Base-by-base conservation (phyloP, 1,140 invertebrate genomes). In the Asbolus verrucosus region DNA sequence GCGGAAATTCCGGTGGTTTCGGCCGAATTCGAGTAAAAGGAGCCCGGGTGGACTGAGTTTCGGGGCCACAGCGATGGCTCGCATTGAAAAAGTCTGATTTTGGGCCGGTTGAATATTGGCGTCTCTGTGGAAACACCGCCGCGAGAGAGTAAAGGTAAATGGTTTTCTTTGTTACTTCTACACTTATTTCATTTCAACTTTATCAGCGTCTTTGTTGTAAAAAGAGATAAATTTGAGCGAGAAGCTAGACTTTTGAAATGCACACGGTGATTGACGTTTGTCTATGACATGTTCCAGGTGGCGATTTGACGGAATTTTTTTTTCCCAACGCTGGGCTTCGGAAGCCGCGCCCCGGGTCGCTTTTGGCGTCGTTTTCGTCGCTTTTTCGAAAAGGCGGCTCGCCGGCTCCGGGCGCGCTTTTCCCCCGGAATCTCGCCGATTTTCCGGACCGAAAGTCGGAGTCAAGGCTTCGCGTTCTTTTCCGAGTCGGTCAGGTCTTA, bases 191-290 rank as follows among this genome's bases (percentile, higher is more conserved):
- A 76, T 76, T 76, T 73, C 72, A 79, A 77, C 75, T 78, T 80
- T 78, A 78, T 77, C 72, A 74, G 76, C 78, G 77, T 80, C 79
- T 80, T 79, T 79, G 79, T 80, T 80, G 70, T 80, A 78, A 78
- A 79, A 78, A 79, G 78, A 79, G 78, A 79, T 77, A 75, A 78
- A 78, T 80, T 79, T 69, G 67, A 70, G 69, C 63, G 59, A 62
- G 59, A 62, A 36, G 59, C 15, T 33, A 62, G 59, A 62, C 30
- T 62, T 62, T 62, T 62, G 59, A 62, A 62, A 62, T 62, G 74
- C 78, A 36, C 33, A 36, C 18, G 21, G 2, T 54, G 46, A 50
- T 54, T 27, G 19, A 54, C 19, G 46, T 1, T 11, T 19, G 24
- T 54, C 21, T 54, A 50, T 50, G 43, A 2, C 16, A 50, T 13